phyloP scores from a whole-genome alignment of 2,888 invertebrate genomes.

The Taphrorychus bicolor region DNA sequence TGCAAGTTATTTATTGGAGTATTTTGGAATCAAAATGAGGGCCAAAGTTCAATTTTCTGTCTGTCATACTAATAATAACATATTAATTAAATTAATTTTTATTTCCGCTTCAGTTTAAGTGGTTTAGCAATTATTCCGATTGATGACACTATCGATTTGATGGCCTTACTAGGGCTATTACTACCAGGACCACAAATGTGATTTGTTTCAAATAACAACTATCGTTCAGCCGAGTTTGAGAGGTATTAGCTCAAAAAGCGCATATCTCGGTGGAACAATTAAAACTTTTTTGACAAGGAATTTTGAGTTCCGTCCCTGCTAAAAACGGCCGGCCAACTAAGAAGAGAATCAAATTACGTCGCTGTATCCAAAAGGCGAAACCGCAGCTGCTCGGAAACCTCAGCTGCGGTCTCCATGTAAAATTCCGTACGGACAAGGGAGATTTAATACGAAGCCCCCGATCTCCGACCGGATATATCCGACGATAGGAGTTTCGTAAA shows the following conservation, averaged over 20 bases:
- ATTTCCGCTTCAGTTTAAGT: no score
- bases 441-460: conserved; percentile 14
- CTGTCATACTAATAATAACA: no score
- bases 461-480: conserved; percentile 15
- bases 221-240: no score
- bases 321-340: conserved; percentile 20
- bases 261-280: background rate
- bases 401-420: conserved; percentile 56
- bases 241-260: background rate
- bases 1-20: no score
- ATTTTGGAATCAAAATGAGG: no score
- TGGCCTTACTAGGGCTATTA: no score
- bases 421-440: conserved; percentile 48
- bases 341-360: conserved; percentile 30
- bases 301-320: conserved; percentile 8
- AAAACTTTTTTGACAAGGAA: background rate
- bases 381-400: conserved; percentile 54
- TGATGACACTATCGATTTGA: no score
- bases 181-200: no score
- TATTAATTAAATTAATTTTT: no score
- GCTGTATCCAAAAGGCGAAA: conserved; percentile 34
- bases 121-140: no score
- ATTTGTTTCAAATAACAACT: no score
- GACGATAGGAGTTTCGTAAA: conserved; percentile 10
- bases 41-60: no score